Conservation (phyloP, 2,888 invertebrate genomes). For the Sphaerophoria taeniata region DNA sequence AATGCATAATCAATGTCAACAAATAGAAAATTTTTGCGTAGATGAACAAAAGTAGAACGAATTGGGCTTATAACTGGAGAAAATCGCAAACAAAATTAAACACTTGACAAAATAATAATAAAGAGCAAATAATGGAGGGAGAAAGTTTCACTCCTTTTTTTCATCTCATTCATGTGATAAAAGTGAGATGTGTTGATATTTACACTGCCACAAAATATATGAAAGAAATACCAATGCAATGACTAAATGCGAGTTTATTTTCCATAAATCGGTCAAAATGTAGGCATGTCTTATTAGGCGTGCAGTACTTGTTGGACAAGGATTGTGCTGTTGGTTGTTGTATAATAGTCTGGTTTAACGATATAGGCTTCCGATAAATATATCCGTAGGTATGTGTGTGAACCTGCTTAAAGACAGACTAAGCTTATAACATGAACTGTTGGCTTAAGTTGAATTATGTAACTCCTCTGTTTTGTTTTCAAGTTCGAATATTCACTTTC, state of each 20-base stretch:
- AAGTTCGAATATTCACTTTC: slow-evolving; percentile 25
- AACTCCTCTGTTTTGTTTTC: slow-evolving; percentile 35
- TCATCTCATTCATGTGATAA: slow-evolving; percentile 28
- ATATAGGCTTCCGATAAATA: not conserved
- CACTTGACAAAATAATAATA: slow-evolving; percentile 46
- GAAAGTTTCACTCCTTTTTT: slow-evolving; percentile 44
- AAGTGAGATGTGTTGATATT: slow-evolving; percentile 50
- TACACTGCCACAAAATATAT: slow-evolving; percentile 34
- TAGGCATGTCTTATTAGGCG: slow-evolving; percentile 27
- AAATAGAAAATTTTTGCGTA: slow-evolving; percentile 20
- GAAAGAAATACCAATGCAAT: slow-evolving; percentile 24
- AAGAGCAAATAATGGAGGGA: slow-evolving; percentile 56
- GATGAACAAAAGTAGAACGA: slow-evolving; percentile 37
- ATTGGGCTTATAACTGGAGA: slow-evolving; percentile 21
- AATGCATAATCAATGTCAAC: not conserved
- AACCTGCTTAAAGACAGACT: slow-evolving; percentile 25
- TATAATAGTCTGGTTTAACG: slow-evolving; percentile 32
- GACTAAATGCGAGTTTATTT: slow-evolving; percentile 39
- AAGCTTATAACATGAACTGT: not conserved
- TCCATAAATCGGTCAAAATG: slow-evolving; percentile 32
- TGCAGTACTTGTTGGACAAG: slow-evolving; percentile 44
- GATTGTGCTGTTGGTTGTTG: slow-evolving; percentile 31
- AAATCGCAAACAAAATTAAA: slow-evolving; percentile 41
- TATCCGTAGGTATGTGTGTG: not conserved
- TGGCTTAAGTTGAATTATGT: slow-evolving; percentile 27